phyloP scores from a whole-genome alignment of 2,113 vertebrate species.

The Cariama cristata region DNA sequence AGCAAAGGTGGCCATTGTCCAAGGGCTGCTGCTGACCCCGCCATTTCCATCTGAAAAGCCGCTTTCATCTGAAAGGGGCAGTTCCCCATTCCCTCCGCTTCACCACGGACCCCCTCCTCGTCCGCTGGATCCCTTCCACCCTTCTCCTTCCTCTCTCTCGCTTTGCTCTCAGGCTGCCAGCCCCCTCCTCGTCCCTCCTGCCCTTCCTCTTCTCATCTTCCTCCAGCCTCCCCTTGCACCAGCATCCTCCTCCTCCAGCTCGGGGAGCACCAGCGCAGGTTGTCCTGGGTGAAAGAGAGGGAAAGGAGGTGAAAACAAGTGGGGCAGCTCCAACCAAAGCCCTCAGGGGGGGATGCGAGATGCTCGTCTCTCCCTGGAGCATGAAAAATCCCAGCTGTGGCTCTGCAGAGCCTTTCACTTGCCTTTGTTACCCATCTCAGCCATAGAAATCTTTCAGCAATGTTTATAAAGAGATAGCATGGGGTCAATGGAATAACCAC shows the following conservation, averaged over 20 bases:
- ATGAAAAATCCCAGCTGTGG: conserved; percentile 30
- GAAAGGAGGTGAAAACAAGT: background rate
- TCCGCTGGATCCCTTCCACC: background rate
- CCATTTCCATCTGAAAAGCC: conserved; percentile 68
- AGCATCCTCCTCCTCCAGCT: background rate
- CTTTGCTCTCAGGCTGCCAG: background rate
- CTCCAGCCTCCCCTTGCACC: background rate
- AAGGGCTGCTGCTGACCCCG: conserved; percentile 28
- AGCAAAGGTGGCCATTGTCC: conserved; percentile 29
- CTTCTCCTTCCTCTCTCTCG: background rate
- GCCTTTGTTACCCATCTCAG: background rate
- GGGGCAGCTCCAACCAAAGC: background rate
- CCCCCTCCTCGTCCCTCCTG: background rate
- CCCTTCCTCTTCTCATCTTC: background rate
- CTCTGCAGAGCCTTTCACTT: background rate
- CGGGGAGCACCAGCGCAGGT: background rate
- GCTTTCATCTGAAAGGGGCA: background rate
- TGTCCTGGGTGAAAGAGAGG: background rate
- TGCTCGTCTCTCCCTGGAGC: background rate
- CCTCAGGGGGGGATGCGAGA: background rate
- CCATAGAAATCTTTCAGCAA: conserved; percentile 3
- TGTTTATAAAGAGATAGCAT: background rate
- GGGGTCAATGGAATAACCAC: background rate
- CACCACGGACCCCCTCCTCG: fast-evolving
- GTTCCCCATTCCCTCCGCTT: background rate